Base-by-base conservation (phyloP, 2,113 vertebrate genomes). In the Nycticebus coucang region DNA sequence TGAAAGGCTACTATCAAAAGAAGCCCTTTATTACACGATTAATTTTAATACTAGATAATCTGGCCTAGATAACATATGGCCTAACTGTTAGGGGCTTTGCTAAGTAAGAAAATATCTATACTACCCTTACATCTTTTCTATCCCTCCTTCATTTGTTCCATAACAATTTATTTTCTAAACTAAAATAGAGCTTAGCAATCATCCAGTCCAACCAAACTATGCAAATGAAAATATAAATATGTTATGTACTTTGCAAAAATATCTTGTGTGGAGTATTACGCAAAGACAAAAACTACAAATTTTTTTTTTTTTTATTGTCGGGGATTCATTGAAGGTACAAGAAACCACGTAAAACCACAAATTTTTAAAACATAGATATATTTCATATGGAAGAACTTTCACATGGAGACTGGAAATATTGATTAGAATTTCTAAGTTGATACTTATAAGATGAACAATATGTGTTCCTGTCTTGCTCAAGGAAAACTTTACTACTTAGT, bases 21-120 rank as follows among this genome's bases (percentile, higher is more conserved):
- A 85, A 87, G 72, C 22, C 4, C 15, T 72, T 89, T 82, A 21
- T 81, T 86, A 93, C 45, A n/a, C 50, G 81, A 96, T 50, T 91
- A 71, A 78, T 81, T 88, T 93, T 93, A 91, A 89, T 59, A 77
- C 37, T 30, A 28, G 35, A 45, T 72, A 84, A 66, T 93, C 21
- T 30, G 22, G 45, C 45, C 45, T 50, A 50, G 45, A 50, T 72
- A 3, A 57, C 60, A 3, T 81, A 50, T 24, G 26, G 53, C 30
- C 37, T 88, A 88, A 79, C 86, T 71, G n/a, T 69, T 86, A 86
- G 75, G 60, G 81, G 11, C 59, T 89, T 74, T 74, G 75, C 41
- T 21, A 93, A 75, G 35, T 59, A 84, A 75, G 35, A 83, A 95
- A 94, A 64, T 85, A 92, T 80, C 77, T 88, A 5, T 5, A 33